These are phyloP conservation scores for Argya squamiceps DNA, from an alignment of 2,797 vertebrate species.

Conservation along the genomic window DNA sequence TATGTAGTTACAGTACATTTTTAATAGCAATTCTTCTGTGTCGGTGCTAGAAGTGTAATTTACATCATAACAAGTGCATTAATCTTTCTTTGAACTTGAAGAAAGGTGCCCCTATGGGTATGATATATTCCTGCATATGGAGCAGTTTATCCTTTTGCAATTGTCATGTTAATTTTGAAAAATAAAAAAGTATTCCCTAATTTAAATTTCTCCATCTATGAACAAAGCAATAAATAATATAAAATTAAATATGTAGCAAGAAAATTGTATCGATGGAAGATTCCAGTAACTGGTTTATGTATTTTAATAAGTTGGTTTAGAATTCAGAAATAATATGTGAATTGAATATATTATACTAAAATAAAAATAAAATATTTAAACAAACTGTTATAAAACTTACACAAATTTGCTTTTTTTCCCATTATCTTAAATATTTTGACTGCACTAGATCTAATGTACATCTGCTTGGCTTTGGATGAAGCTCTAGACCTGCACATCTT, in stretches of 20 bases:
- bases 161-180: slow-evolving; percentile 19
- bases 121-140: background rate
- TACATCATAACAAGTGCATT: background rate
- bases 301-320: background rate
- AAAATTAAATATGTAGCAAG: background rate
- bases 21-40: background rate
- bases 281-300: background rate
- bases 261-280: background rate
- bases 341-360: background rate
- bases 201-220: slow-evolving; percentile 10
- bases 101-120: background rate
- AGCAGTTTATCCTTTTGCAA: slow-evolving; percentile 26
- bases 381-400: background rate
- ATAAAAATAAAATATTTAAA: background rate
- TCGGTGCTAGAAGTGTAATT: background rate
- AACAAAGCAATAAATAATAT: background rate
- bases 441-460: background rate
- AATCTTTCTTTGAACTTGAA: slow-evolving; percentile 16
- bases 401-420: background rate
- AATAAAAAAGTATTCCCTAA: background rate
- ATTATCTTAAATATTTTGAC: background rate
- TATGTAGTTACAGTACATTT: background rate
- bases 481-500: background rate
- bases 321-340: background rate
- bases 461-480: background rate